Conservation (phyloP, 2,888 invertebrate species). For the Iselma pallidipennis region DNA sequence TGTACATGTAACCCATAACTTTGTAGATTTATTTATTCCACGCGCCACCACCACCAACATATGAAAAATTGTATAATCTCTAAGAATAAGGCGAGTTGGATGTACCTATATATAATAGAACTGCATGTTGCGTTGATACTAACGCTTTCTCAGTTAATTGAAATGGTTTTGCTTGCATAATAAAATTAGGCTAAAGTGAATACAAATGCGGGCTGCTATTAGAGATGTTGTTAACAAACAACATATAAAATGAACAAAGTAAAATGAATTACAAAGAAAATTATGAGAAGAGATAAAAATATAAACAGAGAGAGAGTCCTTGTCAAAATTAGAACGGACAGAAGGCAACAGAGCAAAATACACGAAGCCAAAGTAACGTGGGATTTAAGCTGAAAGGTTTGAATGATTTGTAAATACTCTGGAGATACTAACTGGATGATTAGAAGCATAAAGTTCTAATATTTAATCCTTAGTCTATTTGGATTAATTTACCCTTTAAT, state of each 20-base stretch:
- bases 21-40: too few relatives aligned
- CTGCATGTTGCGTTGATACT: conserved; percentile 21
- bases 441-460: not conserved
- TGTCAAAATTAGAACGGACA: conserved; percentile 23
- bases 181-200: conserved; percentile 26
- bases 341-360: conserved; percentile 17
- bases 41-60: too few relatives aligned
- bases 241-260: conserved; percentile 28
- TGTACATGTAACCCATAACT: not conserved
- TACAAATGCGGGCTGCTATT: conserved; percentile 26
- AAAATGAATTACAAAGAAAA: conserved; percentile 27
- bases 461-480: not conserved
- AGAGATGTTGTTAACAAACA: conserved; percentile 28
- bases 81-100: conserved; percentile 3
- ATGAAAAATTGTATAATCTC: too few relatives aligned
- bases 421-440: conserved; percentile 5
- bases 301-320: conserved; percentile 15
- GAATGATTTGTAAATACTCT: conserved; percentile 24
- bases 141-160: conserved; percentile 22
- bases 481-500: not conserved
- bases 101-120: conserved; percentile 6
- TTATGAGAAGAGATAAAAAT: conserved; percentile 22
- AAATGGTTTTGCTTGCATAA: conserved; percentile 27
- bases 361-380: conserved; percentile 17
- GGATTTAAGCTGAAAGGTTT: conserved; percentile 17